Percentiles rank a stretch among this genome's conserved stretches.
These are phyloP conservation scores for Opisthocomus hoazin DNA, from an alignment of 2,113 vertebrate genomes.

Conservation along the genomic window DNA sequence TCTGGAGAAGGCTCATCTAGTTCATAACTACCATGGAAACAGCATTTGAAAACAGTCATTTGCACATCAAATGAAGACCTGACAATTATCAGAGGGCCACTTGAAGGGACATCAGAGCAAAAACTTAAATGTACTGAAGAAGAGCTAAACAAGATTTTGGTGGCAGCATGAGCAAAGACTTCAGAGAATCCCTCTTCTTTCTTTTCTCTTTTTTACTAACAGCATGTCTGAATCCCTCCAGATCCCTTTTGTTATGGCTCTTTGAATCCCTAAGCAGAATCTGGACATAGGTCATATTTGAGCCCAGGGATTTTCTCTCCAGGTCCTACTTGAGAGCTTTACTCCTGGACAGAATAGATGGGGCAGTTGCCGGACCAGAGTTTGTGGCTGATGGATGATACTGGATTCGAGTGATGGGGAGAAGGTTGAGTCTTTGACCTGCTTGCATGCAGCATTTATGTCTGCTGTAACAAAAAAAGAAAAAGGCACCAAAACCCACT, in stretches of 20 bases:
- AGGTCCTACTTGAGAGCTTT: rapidly evolving
- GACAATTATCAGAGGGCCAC: background rate
- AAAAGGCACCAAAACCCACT: too few relatives aligned
- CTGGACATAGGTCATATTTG: background rate
- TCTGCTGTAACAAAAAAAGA: background rate
- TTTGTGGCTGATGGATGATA: background rate
- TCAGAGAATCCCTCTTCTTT: background rate
- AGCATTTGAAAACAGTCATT: background rate
- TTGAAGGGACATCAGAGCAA: background rate
- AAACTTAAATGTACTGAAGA: background rate
- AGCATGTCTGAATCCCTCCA: background rate
- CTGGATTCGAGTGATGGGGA: background rate
- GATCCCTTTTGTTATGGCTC: background rate
- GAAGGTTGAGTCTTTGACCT: background rate
- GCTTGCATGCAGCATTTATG: background rate
- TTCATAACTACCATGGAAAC: background rate
- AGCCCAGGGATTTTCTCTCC: background rate
- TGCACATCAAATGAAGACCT: background rate
- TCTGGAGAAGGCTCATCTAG: background rate
- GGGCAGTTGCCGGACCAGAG: background rate
- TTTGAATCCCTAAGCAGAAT: background rate
- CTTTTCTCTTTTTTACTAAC: background rate
- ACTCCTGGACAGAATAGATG: background rate
- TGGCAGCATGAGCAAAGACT: background rate
- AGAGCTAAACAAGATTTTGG: background rate